phyloP scores from a whole-genome alignment of 53 echinoderm and acorn worm species.

The Zoroaster sp. region DNA sequence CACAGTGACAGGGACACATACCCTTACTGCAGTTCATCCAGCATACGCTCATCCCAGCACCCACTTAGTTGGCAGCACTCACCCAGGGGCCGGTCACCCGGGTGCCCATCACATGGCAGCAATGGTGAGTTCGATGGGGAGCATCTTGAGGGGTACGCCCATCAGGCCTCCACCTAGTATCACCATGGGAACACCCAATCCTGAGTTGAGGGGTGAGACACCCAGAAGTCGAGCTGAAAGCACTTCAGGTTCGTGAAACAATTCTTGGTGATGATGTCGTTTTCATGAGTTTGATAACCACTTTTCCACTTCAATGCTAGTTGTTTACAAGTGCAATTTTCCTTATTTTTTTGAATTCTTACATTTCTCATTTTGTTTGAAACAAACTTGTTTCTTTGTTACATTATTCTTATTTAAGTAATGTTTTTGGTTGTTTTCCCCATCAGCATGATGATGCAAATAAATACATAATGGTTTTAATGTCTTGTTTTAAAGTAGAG shows the following conservation, averaged over 20 bases:
- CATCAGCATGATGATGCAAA: too few species aligned
- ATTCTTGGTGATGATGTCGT: too few species aligned
- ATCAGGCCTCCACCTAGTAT: slow-evolving; percentile 76
- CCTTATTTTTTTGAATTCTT: too few species aligned
- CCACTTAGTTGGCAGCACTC: slow-evolving; percentile 37
- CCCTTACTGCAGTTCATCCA: slow-evolving; percentile 29
- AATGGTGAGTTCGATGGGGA: slow-evolving; percentile 55
- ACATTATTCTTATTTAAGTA: too few species aligned
- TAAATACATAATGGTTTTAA: too few species aligned
- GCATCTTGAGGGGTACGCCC: slow-evolving; percentile 88
- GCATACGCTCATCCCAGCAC: slow-evolving; percentile 62
- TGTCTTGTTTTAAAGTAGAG: too few species aligned
- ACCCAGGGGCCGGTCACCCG: slow-evolving; percentile 27
- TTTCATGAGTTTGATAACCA: too few species aligned
- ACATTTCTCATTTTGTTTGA: too few species aligned
- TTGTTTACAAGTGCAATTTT: too few species aligned
- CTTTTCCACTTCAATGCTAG: too few species aligned
- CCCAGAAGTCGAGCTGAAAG: slow-evolving; percentile 60
- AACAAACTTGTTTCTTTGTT: too few species aligned
- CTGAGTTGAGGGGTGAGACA: slow-evolving; percentile 70
- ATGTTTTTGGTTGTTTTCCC: too few species aligned
- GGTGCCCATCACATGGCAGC: slow-evolving; percentile 27
- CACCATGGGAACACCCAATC: slow-evolving; percentile 80
- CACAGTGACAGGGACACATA: slow-evolving; percentile 16
- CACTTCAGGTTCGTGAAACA: slow-evolving; percentile 47